These are phyloP conservation scores for Rhopalosiphum nymphaeae DNA, from an alignment of 2,888 invertebrate species.

Conservation along the genomic window DNA sequence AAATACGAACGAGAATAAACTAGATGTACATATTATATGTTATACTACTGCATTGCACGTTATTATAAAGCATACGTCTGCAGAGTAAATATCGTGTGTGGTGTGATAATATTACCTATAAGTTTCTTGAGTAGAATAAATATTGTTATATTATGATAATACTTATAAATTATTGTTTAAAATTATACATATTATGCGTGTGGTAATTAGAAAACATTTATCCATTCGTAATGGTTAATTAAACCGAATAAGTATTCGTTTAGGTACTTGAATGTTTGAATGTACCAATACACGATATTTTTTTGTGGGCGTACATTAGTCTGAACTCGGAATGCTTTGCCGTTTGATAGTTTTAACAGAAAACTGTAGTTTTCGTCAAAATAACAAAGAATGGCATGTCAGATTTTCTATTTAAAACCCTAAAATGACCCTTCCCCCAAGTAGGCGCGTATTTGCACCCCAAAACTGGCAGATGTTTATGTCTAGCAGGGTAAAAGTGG, in stretches of 20 bases:
- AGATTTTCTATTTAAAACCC: slow-evolving; percentile 38
- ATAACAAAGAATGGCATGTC: not conserved
- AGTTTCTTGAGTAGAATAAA: not conserved
- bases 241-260: not conserved
- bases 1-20: not conserved
- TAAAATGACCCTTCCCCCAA: slow-evolving; percentile 1
- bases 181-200: not conserved
- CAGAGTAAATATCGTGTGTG: not conserved
- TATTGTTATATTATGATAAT: not conserved
- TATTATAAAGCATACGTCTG: not conserved
- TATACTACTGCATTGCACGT: not conserved
- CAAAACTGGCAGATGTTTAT: slow-evolving; percentile 46
- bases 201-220: not conserved
- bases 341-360: not conserved
- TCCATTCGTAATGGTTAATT: not conserved
- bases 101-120: not conserved
- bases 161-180: not conserved
- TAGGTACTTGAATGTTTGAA: not conserved
- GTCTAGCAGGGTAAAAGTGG: not conserved
- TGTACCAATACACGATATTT: not conserved
- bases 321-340: not conserved
- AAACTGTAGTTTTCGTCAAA: not conserved
- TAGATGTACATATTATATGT: not conserved
- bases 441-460: slow-evolving; percentile 25
- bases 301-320: too few species aligned